Conservation (phyloP, 1,140 invertebrate genomes). For the Drosophila lacteicornis region DNA sequence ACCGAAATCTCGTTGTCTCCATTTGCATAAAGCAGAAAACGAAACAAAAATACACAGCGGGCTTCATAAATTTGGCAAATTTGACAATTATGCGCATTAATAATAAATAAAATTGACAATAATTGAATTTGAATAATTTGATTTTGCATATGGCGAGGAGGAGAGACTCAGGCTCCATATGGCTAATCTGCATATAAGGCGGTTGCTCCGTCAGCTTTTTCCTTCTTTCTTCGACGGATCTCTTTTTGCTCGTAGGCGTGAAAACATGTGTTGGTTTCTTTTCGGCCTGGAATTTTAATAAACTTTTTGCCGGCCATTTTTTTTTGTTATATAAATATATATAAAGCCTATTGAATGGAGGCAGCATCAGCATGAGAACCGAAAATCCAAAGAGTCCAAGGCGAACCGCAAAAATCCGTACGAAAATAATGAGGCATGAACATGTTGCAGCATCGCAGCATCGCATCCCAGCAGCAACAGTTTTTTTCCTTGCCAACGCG, state of each 20-base stretch:
- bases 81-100: constrained; percentile 84
- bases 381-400: constrained; percentile 56
- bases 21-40: constrained; percentile 64
- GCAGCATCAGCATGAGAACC: constrained; percentile 58
- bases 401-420: constrained; percentile 80
- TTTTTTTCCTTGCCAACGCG: constrained; percentile 47
- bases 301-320: constrained; percentile 57
- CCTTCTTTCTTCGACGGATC: constrained; percentile 14
- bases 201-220: constrained; percentile 62
- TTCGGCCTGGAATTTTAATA: constrained; percentile 75
- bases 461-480: constrained; percentile 33
- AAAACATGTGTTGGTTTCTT: constrained; percentile 77
- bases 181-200: constrained; percentile 82
- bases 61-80: constrained; percentile 84
- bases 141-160: constrained; percentile 58
- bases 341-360: constrained; percentile 43
- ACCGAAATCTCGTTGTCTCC: constrained; percentile 32
- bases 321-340: no score
- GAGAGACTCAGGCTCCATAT: constrained; percentile 35
- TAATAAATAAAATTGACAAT: constrained; percentile 85
- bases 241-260: constrained; percentile 67
- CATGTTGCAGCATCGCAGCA: constrained; percentile 68
- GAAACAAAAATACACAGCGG: constrained; percentile 21
- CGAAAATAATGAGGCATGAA: constrained; percentile 84
- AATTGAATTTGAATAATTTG: constrained; percentile 83